Evolutionary conservation across 2,797 vertebrate genomes (phyloP).

Genomic region (Denticeps clupeoides): DNA sequence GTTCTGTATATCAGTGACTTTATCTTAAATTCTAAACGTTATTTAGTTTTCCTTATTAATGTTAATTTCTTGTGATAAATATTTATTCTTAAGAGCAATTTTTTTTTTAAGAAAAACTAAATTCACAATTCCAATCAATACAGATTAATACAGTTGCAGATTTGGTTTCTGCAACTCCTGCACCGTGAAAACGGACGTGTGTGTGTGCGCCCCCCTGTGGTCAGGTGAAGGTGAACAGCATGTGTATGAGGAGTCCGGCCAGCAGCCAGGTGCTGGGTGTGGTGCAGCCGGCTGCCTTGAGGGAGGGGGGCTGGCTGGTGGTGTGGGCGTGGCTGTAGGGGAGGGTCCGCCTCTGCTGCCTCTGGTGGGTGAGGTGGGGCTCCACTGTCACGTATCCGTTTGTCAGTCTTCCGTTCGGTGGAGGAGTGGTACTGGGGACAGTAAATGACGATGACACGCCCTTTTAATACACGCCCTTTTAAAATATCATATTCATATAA

Average conservation of each 20-base stretch:
- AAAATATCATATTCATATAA: conserved; percentile 2
- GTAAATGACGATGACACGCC: background rate
- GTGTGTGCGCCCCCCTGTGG: conserved; percentile 32
- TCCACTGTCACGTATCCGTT: conserved; percentile 74
- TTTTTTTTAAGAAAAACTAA: too few relatives aligned
- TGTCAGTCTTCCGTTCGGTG: conserved; percentile 69
- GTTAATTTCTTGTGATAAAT: too few relatives aligned
- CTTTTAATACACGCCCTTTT: too few relatives aligned
- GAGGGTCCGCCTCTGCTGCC: conserved; percentile 49
- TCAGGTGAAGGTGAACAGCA: conserved; percentile 57
- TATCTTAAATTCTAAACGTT: too few relatives aligned
- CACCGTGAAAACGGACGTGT: background rate
- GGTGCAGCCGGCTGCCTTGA: conserved; percentile 33
- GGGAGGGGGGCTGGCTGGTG: conserved; percentile 22
- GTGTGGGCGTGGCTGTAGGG: conserved; percentile 13
- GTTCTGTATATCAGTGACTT: background rate
- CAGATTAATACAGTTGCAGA: too few relatives aligned
- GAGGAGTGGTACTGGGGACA: conserved; percentile 61
- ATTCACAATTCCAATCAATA: too few relatives aligned
- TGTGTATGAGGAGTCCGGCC: conserved; percentile 45
- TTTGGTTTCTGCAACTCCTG: too few relatives aligned
- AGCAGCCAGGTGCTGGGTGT: conserved; percentile 40
- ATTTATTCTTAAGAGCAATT: too few relatives aligned
- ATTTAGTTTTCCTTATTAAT: too few relatives aligned
- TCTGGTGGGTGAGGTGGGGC: conserved; percentile 62